Evolutionary conservation across 2,113 vertebrate genomes (phyloP).

Genomic region (Megaceryle maxima): DNA sequence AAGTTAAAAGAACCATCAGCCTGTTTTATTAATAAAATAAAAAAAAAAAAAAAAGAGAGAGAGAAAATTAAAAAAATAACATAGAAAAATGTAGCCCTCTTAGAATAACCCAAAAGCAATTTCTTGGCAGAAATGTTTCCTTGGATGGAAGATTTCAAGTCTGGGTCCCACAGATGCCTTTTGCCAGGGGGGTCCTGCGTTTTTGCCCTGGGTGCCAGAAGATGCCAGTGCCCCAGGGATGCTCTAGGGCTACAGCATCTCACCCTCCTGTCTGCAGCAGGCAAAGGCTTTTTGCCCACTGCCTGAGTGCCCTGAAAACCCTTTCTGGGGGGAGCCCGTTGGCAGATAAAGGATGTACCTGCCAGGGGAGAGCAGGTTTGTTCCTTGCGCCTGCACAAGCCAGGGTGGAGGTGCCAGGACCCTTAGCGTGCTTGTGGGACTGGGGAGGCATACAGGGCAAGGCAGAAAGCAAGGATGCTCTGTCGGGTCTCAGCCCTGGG

Average conservation of each 20-base stretch:
- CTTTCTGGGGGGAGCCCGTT: neutral
- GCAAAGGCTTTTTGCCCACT: neutral
- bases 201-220: neutral
- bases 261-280: neutral
- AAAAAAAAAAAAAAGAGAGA: no score
- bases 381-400: accelerated
- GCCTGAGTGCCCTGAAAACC: neutral
- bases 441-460: neutral
- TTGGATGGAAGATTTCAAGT: neutral
- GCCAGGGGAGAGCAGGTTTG: neutral
- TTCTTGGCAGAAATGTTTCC: neutral
- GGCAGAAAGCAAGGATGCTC: neutral
- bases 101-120: neutral
- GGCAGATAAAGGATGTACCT: neutral
- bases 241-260: neutral
- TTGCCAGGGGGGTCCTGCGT: neutral
- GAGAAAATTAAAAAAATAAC: neutral
- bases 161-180: neutral
- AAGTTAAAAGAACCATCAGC: slow-evolving; percentile 23
- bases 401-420: accelerated
- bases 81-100: neutral
- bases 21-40: neutral
- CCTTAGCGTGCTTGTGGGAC: accelerated
- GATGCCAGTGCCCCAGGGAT: neutral
- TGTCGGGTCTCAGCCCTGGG: neutral